Conservation (phyloP, 2,888 invertebrate genomes). For the Mythimna pallens region DNA sequence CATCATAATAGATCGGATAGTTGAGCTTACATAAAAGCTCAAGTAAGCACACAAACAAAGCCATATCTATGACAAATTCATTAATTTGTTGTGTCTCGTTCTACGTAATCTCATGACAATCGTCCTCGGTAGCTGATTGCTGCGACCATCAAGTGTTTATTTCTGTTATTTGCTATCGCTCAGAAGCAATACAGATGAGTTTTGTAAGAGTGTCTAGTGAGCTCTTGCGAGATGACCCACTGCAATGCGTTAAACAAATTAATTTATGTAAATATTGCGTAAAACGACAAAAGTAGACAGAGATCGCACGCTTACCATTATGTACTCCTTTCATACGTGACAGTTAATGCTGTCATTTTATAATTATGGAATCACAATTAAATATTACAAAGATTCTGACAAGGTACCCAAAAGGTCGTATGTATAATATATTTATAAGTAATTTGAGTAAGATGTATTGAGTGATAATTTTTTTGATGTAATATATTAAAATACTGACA, state of each 20-base stretch:
- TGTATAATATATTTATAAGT: background rate
- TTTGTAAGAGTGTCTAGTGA: slow-evolving; percentile 71
- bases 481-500: slow-evolving; percentile 3
- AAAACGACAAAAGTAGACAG: slow-evolving; percentile 61
- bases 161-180: slow-evolving; percentile 65
- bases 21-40: slow-evolving; percentile 25
- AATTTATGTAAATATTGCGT: slow-evolving; percentile 80
- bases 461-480: background rate
- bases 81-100: slow-evolving; percentile 48
- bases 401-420: slow-evolving; percentile 6
- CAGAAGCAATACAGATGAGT: slow-evolving; percentile 66
- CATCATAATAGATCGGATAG: slow-evolving; percentile 7
- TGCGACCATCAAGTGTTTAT: slow-evolving; percentile 62
- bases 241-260: slow-evolving; percentile 74
- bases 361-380: slow-evolving; percentile 28
- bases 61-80: slow-evolving; percentile 39
- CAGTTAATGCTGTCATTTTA: slow-evolving; percentile 18
- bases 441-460: slow-evolving; percentile 7
- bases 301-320: slow-evolving; percentile 15
- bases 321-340: slow-evolving; percentile 30
- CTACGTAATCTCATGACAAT: slow-evolving; percentile 44
- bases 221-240: slow-evolving; percentile 62
- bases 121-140: slow-evolving; percentile 66
- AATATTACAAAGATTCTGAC: slow-evolving; percentile 17
- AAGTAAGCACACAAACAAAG: slow-evolving; percentile 8